Evolutionary conservation across 2,113 vertebrate genomes (phyloP).

Genomic region (Pheucticus melanocephalus): DNA sequence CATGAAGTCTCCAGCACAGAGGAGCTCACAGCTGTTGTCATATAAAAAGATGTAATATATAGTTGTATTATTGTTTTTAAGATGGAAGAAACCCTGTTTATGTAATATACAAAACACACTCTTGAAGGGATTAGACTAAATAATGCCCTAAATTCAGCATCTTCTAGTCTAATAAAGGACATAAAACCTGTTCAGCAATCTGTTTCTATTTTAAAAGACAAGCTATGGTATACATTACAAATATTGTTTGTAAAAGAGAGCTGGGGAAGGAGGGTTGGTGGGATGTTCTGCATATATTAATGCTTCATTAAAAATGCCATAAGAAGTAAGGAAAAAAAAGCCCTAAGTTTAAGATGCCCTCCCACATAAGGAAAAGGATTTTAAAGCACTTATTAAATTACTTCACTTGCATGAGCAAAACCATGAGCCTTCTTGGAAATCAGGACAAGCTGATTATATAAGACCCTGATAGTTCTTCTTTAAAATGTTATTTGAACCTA

Average conservation of each 20-base stretch:
- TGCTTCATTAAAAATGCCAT: constrained; percentile 67
- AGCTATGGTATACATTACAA: constrained; percentile 43
- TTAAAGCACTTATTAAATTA: constrained; percentile 74
- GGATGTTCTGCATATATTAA: constrained; percentile 56
- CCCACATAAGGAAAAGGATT: constrained; percentile 70
- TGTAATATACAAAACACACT: constrained; percentile 27
- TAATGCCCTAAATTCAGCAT: constrained; percentile 58
- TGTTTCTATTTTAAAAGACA: constrained; percentile 59
- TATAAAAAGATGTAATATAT: background rate
- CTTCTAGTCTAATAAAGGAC: constrained; percentile 55
- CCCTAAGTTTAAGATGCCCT: constrained; percentile 61
- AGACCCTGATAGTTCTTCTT: constrained; percentile 23
- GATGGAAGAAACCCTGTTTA: constrained; percentile 47
- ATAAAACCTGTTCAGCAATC: constrained; percentile 57
- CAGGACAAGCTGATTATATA: constrained; percentile 69
- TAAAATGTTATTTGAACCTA: constrained; percentile 44
- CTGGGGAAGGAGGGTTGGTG: constrained; percentile 40
- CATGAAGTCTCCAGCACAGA: background rate
- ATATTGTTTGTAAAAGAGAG: constrained; percentile 33
- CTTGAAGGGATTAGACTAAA: constrained; percentile 57
- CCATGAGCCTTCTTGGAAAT: constrained; percentile 74
- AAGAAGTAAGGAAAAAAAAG: constrained; percentile 49
- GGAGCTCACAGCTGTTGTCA: constrained; percentile 18
- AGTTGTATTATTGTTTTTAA: background rate
- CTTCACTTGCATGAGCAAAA: constrained; percentile 71